Conservation (phyloP, 2,888 invertebrate genomes). For the Sericinus montela region DNA sequence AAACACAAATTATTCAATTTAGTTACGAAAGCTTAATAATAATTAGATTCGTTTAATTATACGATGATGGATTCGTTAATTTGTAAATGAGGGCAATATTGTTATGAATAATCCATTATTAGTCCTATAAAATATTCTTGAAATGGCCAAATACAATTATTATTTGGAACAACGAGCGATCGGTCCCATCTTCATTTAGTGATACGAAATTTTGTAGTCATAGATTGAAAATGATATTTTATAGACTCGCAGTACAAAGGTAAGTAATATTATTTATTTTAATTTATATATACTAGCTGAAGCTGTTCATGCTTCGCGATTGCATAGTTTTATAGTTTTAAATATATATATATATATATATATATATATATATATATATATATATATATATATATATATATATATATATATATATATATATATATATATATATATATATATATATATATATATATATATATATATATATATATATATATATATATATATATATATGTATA, state of each 20-base stretch:
- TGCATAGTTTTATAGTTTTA: too few species aligned
- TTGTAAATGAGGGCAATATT: not conserved
- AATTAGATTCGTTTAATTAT: not conserved
- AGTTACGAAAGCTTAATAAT: not conserved
- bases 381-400: too few species aligned
- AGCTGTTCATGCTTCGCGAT: too few species aligned
- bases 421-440: too few species aligned
- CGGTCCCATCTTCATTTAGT: not conserved
- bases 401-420: too few species aligned
- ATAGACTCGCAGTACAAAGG: conserved; percentile 5
- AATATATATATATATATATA: too few species aligned
- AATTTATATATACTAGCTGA: too few species aligned
- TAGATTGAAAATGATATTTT: conserved; percentile 5
- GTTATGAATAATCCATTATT: not conserved
- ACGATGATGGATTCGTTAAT: not conserved
- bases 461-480: too few species aligned
- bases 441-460: too few species aligned
- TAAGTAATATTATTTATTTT: not conserved
- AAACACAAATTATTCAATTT: not conserved
- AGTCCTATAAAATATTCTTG: not conserved
- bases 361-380: too few species aligned
- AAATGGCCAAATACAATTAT: not conserved
- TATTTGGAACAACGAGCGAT: not conserved
- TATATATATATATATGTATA: too few species aligned
- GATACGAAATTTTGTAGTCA: not conserved